phyloP scores from a whole-genome alignment of 2,888 invertebrate species.

The Xanthia icteritia region DNA sequence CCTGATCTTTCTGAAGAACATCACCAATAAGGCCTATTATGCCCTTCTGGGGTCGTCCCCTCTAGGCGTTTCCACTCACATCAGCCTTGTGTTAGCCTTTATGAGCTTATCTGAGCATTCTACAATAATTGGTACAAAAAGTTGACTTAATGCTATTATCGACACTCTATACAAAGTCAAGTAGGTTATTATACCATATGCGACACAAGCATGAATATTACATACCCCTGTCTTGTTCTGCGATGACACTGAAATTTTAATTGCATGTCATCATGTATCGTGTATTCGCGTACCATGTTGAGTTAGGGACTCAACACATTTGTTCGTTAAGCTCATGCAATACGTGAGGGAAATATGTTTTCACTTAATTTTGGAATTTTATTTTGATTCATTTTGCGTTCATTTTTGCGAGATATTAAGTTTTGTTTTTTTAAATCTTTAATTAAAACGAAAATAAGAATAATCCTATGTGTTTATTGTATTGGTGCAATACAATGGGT shows the following conservation, averaged over 20 bases:
- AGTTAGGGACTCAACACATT: conserved; percentile 47
- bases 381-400: neutral
- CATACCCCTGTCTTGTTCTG: conserved; percentile 43
- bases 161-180: conserved; percentile 8
- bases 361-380: neutral
- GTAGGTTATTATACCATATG: conserved; percentile 36
- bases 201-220: conserved; percentile 21
- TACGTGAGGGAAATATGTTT: conserved; percentile 15
- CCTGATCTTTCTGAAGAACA: neutral
- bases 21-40: neutral
- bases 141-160: neutral
- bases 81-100: neutral
- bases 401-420: rapidly evolving
- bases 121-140: neutral
- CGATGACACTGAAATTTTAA: conserved; percentile 60
- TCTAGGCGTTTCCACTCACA: neutral
- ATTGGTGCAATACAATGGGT: neutral
- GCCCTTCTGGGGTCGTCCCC: neutral
- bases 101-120: neutral
- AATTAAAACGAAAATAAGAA: neutral
- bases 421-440: neutral
- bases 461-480: neutral
- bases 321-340: neutral
- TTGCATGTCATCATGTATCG: conserved; percentile 51
- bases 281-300: conserved; percentile 21